These are phyloP conservation scores for Drosophila testacea DNA, from an alignment of 2,888 invertebrate genomes.

Conservation along the genomic window DNA sequence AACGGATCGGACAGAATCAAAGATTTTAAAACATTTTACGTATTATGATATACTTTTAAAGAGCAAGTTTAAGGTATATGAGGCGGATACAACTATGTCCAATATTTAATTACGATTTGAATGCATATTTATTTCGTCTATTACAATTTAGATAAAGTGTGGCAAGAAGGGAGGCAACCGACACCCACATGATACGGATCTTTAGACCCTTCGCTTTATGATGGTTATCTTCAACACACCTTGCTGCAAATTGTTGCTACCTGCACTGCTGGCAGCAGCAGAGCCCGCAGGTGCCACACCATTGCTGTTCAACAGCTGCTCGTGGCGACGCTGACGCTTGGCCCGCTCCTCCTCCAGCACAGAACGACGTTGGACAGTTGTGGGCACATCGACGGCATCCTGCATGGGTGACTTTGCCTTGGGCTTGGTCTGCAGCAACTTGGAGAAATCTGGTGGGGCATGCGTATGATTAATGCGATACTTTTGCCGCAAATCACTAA, in stretches of 20 bases:
- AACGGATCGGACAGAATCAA: too few species aligned
- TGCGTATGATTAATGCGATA: slow-evolving; percentile 81
- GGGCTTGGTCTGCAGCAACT: slow-evolving; percentile 81
- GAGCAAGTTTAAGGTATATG: too few species aligned
- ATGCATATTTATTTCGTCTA: background rate
- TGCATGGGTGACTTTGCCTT: slow-evolving; percentile 84
- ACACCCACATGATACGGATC: background rate
- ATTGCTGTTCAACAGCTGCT: slow-evolving; percentile 70
- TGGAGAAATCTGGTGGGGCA: slow-evolving; percentile 84
- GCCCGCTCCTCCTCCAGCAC: slow-evolving; percentile 84
- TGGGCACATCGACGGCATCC: slow-evolving; percentile 82
- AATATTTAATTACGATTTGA: background rate
- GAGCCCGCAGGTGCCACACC: slow-evolving; percentile 33
- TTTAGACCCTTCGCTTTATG: slow-evolving; percentile 25
- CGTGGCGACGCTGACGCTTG: slow-evolving; percentile 83
- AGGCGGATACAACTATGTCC: too few species aligned
- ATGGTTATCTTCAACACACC: slow-evolving; percentile 71
- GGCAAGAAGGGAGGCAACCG: slow-evolving; percentile 3
- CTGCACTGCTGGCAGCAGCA: slow-evolving; percentile 41
- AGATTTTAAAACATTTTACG: too few species aligned
- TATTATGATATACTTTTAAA: too few species aligned
- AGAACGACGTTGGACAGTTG: slow-evolving; percentile 80
- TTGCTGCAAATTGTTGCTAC: slow-evolving; percentile 49
- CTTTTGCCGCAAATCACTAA: slow-evolving; percentile 84
- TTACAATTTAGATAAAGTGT: slow-evolving; percentile 5